Evolutionary conservation across 2,797 vertebrate genomes (phyloP), one percentile per base, ranked within the genome.

Genomic region (Artibeus jamaicensis): DNA sequence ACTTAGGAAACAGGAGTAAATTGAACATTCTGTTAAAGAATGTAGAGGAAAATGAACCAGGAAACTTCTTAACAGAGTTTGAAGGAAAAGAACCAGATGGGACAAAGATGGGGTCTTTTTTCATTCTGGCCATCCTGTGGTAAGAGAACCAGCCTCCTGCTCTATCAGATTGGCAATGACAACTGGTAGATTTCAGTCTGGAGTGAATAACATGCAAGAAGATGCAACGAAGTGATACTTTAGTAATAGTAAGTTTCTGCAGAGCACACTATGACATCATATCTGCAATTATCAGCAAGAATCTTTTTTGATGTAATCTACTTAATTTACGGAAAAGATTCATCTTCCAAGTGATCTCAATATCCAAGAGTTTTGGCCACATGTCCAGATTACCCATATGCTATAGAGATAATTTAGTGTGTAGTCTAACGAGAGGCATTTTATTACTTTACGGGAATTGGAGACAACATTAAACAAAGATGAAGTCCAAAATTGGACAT

Each of bases 211-310:
- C 0, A 98, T 99, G 73, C 99, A 99, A 97, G 99, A 99, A 98
- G 99, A 99, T 99, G 99, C 97, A 99, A 99, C 98, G 98, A 99
- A 95, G 98, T 99, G 42, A 55, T 62, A 99, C 98, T 92, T 99
- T 50, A 48, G 50, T 55, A 21, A 65, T 46, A 39, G 32, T 59
- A 96, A 99, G 99, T 94, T 99, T 99, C 89, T 99, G 5, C 39
- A 99, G 99, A 3, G 99, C 99, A 57, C 97, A 98, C 67, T 99
- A 99, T 0, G 99, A 99, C 98, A 99, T 99, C 24, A 99, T 99
- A 15, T 99, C 99, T 96, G 98, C 99, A 96, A 99, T 99, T 97
- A 97, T 99, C 97, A 98, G 99, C 98, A 99, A 99, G 97, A 99
- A 99, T 18, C 57, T 99, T 99, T 89, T 99, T 99, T 2, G 99